A percentile compares a stretch with the other conserved stretches of the same genome.
Evolutionary conservation across 1,140 invertebrate species (phyloP).

Genomic region (Lanistes nyassanus): DNA sequence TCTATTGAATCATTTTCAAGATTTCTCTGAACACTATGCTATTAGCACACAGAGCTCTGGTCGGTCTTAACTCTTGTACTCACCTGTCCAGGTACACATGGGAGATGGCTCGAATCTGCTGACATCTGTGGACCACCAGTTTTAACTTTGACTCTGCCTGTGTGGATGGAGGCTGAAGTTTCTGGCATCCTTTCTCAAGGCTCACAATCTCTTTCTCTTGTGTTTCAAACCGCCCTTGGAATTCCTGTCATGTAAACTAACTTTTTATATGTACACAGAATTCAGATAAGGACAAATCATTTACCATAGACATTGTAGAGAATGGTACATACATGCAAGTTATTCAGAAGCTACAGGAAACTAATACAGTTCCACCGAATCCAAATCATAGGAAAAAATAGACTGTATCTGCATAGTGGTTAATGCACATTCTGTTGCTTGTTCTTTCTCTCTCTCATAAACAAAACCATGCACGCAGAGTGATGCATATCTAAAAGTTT

Average conservation of each 20-base stretch:
- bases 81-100: slow-evolving; percentile 86
- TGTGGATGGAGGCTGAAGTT: slow-evolving; percentile 81
- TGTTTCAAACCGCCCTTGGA: slow-evolving; percentile 69
- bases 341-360: too few species aligned
- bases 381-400: too few species aligned
- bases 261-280: too few species aligned
- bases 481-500: too few species aligned
- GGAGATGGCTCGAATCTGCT: slow-evolving; percentile 85
- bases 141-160: slow-evolving; percentile 90
- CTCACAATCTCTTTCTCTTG: slow-evolving; percentile 84
- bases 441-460: too few species aligned
- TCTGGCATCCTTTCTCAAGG: slow-evolving; percentile 83
- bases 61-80: slow-evolving; percentile 8
- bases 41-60: neutral
- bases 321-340: too few species aligned
- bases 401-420: too few species aligned
- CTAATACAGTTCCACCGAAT: too few species aligned
- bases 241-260: slow-evolving; percentile 55
- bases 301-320: too few species aligned
- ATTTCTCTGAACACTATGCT: neutral
- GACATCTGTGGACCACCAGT: slow-evolving; percentile 90
- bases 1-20: neutral
- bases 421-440: too few species aligned
- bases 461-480: too few species aligned
- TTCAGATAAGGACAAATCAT: too few species aligned